Percentiles rank a stretch among this genome's conserved stretches.
These are phyloP conservation scores for Drosophila mimetica DNA, from an alignment of 2,888 invertebrate species.

Conservation along the genomic window DNA sequence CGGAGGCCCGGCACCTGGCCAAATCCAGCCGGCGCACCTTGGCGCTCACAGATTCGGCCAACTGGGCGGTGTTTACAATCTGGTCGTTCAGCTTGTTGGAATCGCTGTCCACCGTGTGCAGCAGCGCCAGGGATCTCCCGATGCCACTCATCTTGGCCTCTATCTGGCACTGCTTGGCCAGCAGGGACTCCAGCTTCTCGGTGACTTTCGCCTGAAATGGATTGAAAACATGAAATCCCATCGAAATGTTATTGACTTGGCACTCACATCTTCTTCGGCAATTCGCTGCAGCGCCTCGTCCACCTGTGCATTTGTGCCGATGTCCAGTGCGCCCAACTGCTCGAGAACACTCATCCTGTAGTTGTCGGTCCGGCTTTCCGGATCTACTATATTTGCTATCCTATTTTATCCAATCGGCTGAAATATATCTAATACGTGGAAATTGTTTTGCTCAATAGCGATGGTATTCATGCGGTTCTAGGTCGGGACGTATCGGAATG, in stretches of 20 bases:
- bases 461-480: background rate
- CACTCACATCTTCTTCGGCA: slow-evolving; percentile 71
- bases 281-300: slow-evolving; percentile 74
- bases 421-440: slow-evolving; percentile 27
- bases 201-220: slow-evolving; percentile 87
- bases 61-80: slow-evolving; percentile 93
- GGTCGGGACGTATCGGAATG: slow-evolving; percentile 6
- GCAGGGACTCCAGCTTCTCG: slow-evolving; percentile 88
- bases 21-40: slow-evolving; percentile 97
- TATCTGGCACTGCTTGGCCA: slow-evolving; percentile 90
- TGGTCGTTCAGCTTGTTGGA: slow-evolving; percentile 92
- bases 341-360: slow-evolving; percentile 35
- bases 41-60: slow-evolving; percentile 97
- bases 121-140: slow-evolving; percentile 91
- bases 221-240: background rate
- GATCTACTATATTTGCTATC: background rate
- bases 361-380: slow-evolving; percentile 14
- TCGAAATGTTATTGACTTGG: slow-evolving; percentile 6
- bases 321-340: slow-evolving; percentile 62
- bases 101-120: slow-evolving; percentile 91
- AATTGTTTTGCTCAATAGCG: slow-evolving; percentile 29
- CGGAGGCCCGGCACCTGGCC: slow-evolving; percentile 94
- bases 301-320: slow-evolving; percentile 86
- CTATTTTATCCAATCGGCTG: background rate
- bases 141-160: slow-evolving; percentile 92